Conservation (phyloP, 2,888 invertebrate species). For the Trimorus sp. region DNA sequence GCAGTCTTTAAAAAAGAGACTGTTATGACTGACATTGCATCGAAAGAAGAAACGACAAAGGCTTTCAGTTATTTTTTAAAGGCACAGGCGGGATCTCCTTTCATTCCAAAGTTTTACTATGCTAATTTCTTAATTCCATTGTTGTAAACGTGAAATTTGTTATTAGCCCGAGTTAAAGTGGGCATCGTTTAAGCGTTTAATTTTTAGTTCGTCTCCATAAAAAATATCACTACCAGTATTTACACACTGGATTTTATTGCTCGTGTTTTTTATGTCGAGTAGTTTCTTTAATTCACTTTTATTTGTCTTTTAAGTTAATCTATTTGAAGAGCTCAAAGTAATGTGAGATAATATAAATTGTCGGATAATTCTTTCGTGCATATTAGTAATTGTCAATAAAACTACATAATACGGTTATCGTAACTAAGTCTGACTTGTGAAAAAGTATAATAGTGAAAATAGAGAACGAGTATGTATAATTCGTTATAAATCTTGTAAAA, state of each 20-base stretch:
- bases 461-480: slow-evolving; percentile 46
- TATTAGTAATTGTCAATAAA: slow-evolving; percentile 29
- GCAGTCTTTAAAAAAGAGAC: slow-evolving; percentile 60
- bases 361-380: slow-evolving; percentile 42
- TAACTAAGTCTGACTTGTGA: slow-evolving; percentile 31
- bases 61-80: not conserved
- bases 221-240: no score
- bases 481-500: slow-evolving; percentile 47
- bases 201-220: no score
- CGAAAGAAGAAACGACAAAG: slow-evolving; percentile 17
- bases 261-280: no score
- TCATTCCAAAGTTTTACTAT: no score
- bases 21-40: slow-evolving; percentile 49
- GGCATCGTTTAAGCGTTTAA: no score
- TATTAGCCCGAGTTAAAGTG: no score
- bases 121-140: no score
- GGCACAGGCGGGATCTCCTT: no score
- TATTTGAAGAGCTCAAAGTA: not conserved
- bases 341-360: slow-evolving; percentile 20
- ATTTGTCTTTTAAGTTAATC: no score
- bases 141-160: no score
- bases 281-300: no score
- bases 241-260: no score
- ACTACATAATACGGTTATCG: slow-evolving; percentile 30
- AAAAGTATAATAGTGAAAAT: slow-evolving; percentile 41